Base-by-base conservation (phyloP, 2,888 invertebrate genomes). In the Allygus modestus region DNA sequence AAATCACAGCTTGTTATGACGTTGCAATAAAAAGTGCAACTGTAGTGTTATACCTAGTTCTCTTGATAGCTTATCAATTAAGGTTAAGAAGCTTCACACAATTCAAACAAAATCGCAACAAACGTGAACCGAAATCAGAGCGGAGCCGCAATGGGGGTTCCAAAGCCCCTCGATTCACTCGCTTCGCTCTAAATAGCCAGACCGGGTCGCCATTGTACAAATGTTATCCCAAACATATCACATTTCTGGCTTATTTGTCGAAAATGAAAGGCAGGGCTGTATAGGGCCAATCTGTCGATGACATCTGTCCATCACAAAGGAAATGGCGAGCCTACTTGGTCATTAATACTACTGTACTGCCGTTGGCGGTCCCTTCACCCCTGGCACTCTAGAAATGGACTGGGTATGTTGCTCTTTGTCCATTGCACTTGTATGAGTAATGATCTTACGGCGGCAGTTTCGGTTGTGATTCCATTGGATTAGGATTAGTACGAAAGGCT, bases 161-260 rank as follows among this genome's bases (percentile, higher is more conserved):
- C 17, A 4, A 5, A 11, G 65, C 26, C 65, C 65, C 65, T 65
- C 65, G 20, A 28, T 65, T 65, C 65, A 65, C 65, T 65, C 65
- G 31, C 65, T 20, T 71, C 17, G 71, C 71, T 71, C 71, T 71
- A 71, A 71, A 71, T 71, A 77, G 51, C 51, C 41, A 11, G 51
- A 17, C 31, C 26, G 77, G 77, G 77, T 77, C 77, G 28, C 77
- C 77, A 46, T 77, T 77, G 77, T 77, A 77, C 77, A 77, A 77
- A 77, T 77, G 77, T 77, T 77, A 77, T 77, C 77, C 77, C 77
- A 51, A 73, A 77, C 77, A 77, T 77, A 77, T 77, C 77, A 28
- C 77, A 77, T 77, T 77, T 77, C 77, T 77, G 46, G 77, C 51
- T 77, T 51, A 77, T 77, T 77, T 77, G 77, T 77, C 77, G 51